A percentile compares a stretch with the other conserved stretches of the same genome.
These are phyloP conservation scores for Actinopyga echinites DNA, from an alignment of 53 echinoderm and acorn worm species.

Conservation along the genomic window DNA sequence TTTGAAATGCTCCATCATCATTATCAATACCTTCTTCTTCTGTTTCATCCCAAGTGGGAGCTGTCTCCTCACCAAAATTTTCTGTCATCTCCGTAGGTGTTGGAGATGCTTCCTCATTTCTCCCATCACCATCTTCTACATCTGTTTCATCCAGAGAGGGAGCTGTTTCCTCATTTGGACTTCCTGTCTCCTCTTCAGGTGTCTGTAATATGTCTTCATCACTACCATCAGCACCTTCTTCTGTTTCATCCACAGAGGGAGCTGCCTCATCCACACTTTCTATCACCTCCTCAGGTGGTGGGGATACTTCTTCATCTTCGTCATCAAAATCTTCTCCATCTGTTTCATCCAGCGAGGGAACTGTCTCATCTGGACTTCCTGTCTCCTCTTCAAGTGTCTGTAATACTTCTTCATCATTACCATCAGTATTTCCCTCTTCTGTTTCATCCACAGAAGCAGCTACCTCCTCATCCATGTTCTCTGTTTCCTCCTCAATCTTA, in stretches of 20 bases:
- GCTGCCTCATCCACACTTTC: background rate
- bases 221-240: background rate
- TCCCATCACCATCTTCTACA: background rate
- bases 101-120: background rate
- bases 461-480: background rate
- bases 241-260: background rate
- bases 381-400: background rate
- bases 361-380: background rate
- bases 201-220: background rate
- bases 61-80: background rate
- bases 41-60: background rate
- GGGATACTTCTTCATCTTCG: too few species aligned
- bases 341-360: constrained; percentile 17
- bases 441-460: constrained; percentile 12
- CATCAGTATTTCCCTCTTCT: background rate
- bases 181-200: background rate
- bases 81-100: constrained; percentile 6
- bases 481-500: background rate
- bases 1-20: background rate
- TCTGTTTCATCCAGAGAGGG: background rate
- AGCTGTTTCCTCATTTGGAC: background rate
- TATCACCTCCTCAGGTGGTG: background rate
- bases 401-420: background rate
- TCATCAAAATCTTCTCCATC: background rate
- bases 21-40: background rate